These are phyloP conservation scores for Tridacna crocea DNA, from an alignment of 2,888 invertebrate genomes.

Conservation along the genomic window DNA sequence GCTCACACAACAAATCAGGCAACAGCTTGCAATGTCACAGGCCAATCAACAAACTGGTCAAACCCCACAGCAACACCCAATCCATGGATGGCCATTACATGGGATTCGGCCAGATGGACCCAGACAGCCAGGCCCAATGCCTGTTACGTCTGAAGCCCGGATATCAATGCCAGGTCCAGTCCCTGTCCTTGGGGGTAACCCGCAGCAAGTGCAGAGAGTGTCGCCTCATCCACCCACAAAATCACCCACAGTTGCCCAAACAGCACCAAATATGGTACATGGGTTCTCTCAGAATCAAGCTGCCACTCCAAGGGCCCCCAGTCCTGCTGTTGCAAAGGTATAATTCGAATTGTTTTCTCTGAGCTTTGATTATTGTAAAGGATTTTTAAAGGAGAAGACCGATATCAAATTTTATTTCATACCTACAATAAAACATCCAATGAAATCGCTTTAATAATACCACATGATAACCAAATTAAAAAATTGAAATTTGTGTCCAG, in stretches of 20 bases:
- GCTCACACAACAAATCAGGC: constrained; percentile 58
- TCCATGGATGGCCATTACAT: constrained; percentile 51
- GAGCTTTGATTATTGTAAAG: background rate
- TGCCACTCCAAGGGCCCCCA: constrained; percentile 58
- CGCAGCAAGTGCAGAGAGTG: constrained; percentile 60
- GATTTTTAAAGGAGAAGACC: background rate
- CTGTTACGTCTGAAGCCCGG: constrained; percentile 41
- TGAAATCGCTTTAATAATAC: too few relatives aligned
- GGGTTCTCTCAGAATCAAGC: constrained; percentile 59
- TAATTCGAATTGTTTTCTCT: background rate
- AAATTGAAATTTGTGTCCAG: too few relatives aligned
- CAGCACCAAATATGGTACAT: constrained; percentile 66
- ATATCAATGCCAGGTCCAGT: constrained; percentile 63
- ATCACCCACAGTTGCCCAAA: constrained; percentile 70
- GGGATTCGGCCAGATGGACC: constrained; percentile 48
- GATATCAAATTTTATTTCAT: background rate
- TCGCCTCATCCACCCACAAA: constrained; percentile 68
- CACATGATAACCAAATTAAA: too few relatives aligned
- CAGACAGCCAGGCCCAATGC: constrained; percentile 42
- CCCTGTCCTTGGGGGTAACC: constrained; percentile 56
- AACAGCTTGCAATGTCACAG: constrained; percentile 55
- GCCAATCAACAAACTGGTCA: constrained; percentile 40
- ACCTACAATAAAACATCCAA: background rate
- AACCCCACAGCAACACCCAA: constrained; percentile 48
- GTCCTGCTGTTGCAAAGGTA: constrained; percentile 65